Conservation (phyloP, 2,888 invertebrate genomes). For the Protonemura montana region DNA sequence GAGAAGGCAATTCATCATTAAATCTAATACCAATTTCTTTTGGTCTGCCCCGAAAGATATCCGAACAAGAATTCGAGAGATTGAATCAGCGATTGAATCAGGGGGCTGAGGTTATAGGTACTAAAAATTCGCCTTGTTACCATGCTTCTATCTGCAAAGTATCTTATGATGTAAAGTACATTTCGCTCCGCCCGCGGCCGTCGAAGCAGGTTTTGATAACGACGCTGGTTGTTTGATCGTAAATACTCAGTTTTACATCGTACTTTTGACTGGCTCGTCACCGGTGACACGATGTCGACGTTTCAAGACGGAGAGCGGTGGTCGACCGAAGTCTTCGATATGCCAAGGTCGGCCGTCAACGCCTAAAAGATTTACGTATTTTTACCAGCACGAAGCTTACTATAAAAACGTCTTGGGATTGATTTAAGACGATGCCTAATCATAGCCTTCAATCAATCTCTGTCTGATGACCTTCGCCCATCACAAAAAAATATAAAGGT, state of each 20-base stretch:
- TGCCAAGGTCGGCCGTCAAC: conserved; percentile 45
- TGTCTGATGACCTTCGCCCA: conserved; percentile 21
- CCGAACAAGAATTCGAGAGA: not conserved
- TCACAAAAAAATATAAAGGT: conserved; percentile 2
- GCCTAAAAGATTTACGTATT: conserved; percentile 37
- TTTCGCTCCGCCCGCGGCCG: conserved; percentile 39
- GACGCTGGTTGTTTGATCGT: conserved; percentile 41
- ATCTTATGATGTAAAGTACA: not conserved
- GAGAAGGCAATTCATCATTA: conserved; percentile 14
- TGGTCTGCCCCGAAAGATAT: not conserved
- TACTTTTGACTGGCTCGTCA: conserved; percentile 34
- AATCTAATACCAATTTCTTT: conserved; percentile 12
- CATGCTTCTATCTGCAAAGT: not conserved
- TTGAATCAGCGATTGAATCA: not conserved
- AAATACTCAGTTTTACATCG: conserved; percentile 43
- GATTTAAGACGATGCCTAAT: conserved; percentile 48
- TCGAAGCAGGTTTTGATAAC: conserved; percentile 45
- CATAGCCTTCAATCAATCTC: conserved; percentile 45
- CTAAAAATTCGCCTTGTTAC: not conserved
- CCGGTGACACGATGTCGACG: conserved; percentile 37
- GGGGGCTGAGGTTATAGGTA: not conserved
- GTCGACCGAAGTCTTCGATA: conserved; percentile 43
- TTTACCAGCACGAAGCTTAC: conserved; percentile 38
- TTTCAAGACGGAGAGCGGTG: not conserved
- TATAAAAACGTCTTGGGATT: conserved; percentile 43